Base-by-base conservation (phyloP, 37 sponge, comb jelly and placozoan genomes). In the Mnemiopsis leidyi region DNA sequence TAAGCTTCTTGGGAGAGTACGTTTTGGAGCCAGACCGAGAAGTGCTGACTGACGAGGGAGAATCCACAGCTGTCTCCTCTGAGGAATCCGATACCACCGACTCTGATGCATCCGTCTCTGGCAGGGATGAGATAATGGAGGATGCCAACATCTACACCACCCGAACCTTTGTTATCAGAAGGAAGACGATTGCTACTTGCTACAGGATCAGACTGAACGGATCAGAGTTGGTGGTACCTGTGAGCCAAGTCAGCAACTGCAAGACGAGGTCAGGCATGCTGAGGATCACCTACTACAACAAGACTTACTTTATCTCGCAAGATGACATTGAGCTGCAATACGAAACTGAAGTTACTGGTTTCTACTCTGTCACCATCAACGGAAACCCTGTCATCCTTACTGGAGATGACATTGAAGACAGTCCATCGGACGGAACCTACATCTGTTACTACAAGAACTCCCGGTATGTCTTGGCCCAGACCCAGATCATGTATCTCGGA, bases 401-500 rank as follows among this genome's bases (percentile, higher is more conserved):
- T 71, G 75, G 75, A 29, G 75, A 71, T 71, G 75, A 71, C n/a
- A 71, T 71, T 71, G 75, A 71, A 29, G 75, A 71, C 3, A 71
- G 30, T 18, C 25, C 75, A 29, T 29, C 30, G 2, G 75, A 71
- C 30, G 75, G 75, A 5, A 71, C 75, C 3, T 71, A 71, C 75
- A 71, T 71, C 75, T 71, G 75, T 25, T 71, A 71, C 75, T 71
- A 71, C 75, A 71, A 71, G n/a, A 71, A 71, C 75, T 71, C 75
- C 75, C 5, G n/a, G 75, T 71, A 71, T 18, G 75, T 71, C 75
- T 28, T 71, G 75, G 75, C 75, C 5, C 75, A 71, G 30, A 71
- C 75, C 75, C 75, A 71, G n/a, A 71, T 71, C 75, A 71, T 71
- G 75, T 71, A 71, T 25, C 75, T 71, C n/a, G 75, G 75, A 71